Evolutionary conservation across 2,888 invertebrate genomes (phyloP), one percentile per base, ranked within the genome.

Genomic region (Stenodema calcarata): DNA sequence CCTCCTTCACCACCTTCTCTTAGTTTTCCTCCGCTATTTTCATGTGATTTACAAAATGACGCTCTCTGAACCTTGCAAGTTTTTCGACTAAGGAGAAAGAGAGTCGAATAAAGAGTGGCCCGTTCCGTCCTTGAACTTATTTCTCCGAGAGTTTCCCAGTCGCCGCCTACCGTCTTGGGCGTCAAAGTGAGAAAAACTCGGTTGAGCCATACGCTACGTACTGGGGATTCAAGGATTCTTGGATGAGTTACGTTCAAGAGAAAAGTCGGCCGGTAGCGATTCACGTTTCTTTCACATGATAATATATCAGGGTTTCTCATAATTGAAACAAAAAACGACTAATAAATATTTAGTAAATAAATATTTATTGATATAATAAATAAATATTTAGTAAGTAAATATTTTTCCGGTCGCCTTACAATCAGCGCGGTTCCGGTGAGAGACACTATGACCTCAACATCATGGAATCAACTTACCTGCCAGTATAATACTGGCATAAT

Each of bases 11-110:
- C 73, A 30, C 73, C 41, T 73, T 73, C 41, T 73, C 62, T 62
- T 62, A 62, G 62, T 62, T 62, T 62, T 62, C 23, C 62, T 62
- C 62, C 62, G 35, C 73, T 73, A 44, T 78, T 78, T 78, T 44
- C 78, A 78, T 78, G 78, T 44, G 78, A 78, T 78, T 78, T 78
- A 44, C 78, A 78, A 78, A 78, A 78, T 78, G 78, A 78, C 47
- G 78, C 44, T 42, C 78, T 42, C 18, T 44, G 44, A 78, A 78
- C 78, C 18, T 78, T 44, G 44, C 16, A 75, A 62, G 62, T 28
- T 75, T 75, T 70, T 75, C 18, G n/a, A 18, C 14, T 16, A 14
- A 35, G 28, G 35, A 75, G 16, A 28, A 75, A 18, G 62, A 62
- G 62, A 23, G 23, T 47, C 18, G 18, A 4, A 62, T 18, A 62